phyloP scores from a whole-genome alignment of 2,888 invertebrate genomes.

The Cosmorhoe ocellata region DNA sequence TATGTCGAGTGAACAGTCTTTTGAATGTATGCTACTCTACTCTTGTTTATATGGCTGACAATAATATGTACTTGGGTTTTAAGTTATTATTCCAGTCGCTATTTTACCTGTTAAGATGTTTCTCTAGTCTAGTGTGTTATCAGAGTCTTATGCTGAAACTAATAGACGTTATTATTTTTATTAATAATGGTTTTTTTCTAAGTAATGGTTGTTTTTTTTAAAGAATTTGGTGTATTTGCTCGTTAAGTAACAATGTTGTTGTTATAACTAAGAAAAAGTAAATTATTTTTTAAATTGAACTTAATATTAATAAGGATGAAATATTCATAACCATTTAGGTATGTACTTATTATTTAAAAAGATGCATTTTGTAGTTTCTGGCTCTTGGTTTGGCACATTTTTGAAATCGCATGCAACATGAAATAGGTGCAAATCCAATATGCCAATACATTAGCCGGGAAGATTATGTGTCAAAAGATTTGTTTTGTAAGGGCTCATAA shows the following conservation, averaged over 20 bases:
- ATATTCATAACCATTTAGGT: too few relatives aligned
- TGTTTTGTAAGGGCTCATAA: too few relatives aligned
- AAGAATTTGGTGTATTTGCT: constrained; percentile 6
- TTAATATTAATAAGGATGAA: not conserved
- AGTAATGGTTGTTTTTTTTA: not conserved
- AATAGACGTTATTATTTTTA: not conserved
- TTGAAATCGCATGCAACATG: not conserved
- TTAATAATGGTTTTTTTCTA: not conserved
- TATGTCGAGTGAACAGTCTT: not conserved
- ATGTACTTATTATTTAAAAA: too few relatives aligned
- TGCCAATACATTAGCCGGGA: not conserved
- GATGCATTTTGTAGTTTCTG: too few relatives aligned
- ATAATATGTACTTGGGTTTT: not conserved
- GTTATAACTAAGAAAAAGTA: constrained; percentile 3
- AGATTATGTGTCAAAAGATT: not conserved
- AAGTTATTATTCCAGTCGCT: too few relatives aligned
- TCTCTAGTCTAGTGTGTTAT: too few relatives aligned
- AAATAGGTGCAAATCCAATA: too few relatives aligned
- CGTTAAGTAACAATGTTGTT: constrained; percentile 10
- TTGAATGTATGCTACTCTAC: too few relatives aligned
- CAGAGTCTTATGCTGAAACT: not conserved
- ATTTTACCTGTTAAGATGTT: too few relatives aligned
- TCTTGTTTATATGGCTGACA: not conserved
- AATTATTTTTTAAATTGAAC: constrained; percentile 15
- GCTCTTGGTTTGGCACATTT: not conserved